Evolutionary conservation across 2,888 invertebrate species (phyloP), one percentile per base, ranked within the genome.

Genomic region (Drosophila histrio): DNA sequence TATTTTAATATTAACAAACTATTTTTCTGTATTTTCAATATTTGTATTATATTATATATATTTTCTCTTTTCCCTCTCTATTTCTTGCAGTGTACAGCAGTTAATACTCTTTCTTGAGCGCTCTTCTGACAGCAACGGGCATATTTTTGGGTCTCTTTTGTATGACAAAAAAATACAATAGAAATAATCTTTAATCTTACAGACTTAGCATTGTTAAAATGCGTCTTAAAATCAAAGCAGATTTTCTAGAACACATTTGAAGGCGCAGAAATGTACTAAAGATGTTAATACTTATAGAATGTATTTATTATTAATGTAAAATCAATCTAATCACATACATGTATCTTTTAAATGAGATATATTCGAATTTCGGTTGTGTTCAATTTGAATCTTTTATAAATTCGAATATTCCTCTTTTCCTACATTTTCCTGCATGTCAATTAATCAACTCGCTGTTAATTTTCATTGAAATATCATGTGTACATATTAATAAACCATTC

Each of bases 401-500:
- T 21, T n/a, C 17, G 1, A n/a, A 13, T n/a, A 30, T 46, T 46
- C 30, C 19, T 46, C 46, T n/a, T n/a, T 26, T 24, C 17, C 8
- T n/a, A n/a, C n/a, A n/a, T 19, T 38, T 38, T 52, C 9, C 50
- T 9, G 19, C 28, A 8, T n/a, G 41, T 59, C 53, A 62, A 85
- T 85, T 85, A 49, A 83, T 71, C 80, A 83, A 65, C 32, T 61
- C 21, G 58, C 56, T 64, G 54, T 49, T 44, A 17, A 46, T 47
- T 38, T 50, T 44, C 47, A 54, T 60, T 63, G 59, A 49, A 67
- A 66, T 58, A 65, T 63, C 44, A 53, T 60, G 46, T 72, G 64
- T 62, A 62, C 65, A 76, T 68, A 68, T 78, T 77, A 77, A 79
- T 79, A 69, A 77, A 52, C 41, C 49, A 65, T 60, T 65, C 47